Conservation (phyloP, 2,113 vertebrate species). For the Tragelaphus scriptus region DNA sequence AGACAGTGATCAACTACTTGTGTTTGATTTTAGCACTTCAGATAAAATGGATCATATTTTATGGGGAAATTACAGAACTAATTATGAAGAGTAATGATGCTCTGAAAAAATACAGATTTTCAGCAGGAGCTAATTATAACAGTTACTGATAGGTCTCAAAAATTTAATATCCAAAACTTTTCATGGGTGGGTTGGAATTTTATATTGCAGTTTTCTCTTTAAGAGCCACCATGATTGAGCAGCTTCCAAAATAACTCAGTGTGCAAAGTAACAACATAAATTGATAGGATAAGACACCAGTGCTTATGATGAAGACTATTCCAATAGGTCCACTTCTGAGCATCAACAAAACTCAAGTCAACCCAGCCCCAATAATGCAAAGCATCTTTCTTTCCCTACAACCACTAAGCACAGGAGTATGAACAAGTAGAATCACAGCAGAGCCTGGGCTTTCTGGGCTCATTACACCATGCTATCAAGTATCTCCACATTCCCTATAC, state of each 20-base stretch:
- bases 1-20: constrained; percentile 48
- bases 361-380: background rate
- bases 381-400: background rate
- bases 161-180: constrained; percentile 47
- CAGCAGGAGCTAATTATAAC: constrained; percentile 66
- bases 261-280: background rate
- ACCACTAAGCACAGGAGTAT: background rate
- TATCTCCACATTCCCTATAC: background rate
- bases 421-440: background rate
- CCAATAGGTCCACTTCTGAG: background rate
- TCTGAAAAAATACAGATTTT: constrained; percentile 64
- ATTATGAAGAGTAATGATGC: constrained; percentile 68
- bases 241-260: background rate
- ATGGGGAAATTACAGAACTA: constrained; percentile 71
- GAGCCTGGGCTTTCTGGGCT: background rate
- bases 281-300: background rate
- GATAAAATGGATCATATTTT: constrained; percentile 64
- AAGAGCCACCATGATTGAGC: background rate
- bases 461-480: fast-evolving
- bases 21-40: constrained; percentile 51
- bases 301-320: background rate
- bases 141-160: constrained; percentile 50
- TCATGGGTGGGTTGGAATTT: constrained; percentile 45
- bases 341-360: background rate
- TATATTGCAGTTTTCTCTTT: constrained; percentile 9